Conservation (phyloP, 2,888 invertebrate species). For the Aphodius sticticus region DNA sequence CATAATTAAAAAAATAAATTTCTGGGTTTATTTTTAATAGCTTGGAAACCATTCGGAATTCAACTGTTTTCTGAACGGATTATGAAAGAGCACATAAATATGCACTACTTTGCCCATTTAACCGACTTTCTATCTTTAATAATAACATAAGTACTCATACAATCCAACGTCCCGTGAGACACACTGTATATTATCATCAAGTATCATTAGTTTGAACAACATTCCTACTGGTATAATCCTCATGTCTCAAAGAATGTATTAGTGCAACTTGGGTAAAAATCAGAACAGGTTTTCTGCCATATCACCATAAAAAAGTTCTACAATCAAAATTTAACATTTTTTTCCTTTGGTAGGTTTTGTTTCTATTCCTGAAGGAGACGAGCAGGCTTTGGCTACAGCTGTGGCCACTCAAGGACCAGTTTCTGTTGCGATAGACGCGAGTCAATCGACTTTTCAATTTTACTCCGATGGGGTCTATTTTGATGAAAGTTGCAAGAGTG, state of each 20-base stretch:
- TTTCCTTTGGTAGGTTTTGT: conserved; percentile 68
- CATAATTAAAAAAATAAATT: too few relatives aligned
- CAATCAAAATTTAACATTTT: not conserved
- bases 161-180: too few relatives aligned
- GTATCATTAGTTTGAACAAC: not conserved
- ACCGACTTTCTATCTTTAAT: too few relatives aligned
- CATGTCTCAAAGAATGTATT: not conserved
- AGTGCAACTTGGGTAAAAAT: not conserved
- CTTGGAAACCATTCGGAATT: too few relatives aligned
- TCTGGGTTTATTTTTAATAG: too few relatives aligned
- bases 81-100: too few relatives aligned
- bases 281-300: not conserved
- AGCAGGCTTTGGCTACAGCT: conserved; percentile 77
- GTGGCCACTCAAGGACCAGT: conserved; percentile 88
- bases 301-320: too few relatives aligned
- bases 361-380: conserved; percentile 77
- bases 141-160: too few relatives aligned
- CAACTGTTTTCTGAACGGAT: too few relatives aligned
- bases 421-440: conserved; percentile 90
- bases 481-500: conserved; percentile 73
- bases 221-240: not conserved
- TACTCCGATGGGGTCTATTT: conserved; percentile 84
- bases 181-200: too few relatives aligned
- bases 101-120: too few relatives aligned
- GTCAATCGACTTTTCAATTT: conserved; percentile 84